A percentile compares a stretch with the other conserved stretches of the same genome.
phyloP scores from a whole-genome alignment of 2,113 vertebrate genomes.

The Lagenorhynchus albirostris region DNA sequence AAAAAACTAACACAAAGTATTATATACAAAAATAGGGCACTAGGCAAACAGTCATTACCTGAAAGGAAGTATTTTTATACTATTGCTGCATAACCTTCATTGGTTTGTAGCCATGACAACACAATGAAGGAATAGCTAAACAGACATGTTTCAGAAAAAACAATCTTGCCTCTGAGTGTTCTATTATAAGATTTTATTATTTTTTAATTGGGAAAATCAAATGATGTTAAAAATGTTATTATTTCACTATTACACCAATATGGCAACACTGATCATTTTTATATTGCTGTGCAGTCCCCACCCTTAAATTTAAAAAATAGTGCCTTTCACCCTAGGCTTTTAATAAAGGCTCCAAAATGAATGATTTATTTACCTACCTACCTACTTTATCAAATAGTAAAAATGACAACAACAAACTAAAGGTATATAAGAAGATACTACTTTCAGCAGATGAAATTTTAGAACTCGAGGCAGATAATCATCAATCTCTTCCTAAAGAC shows the following conservation, averaged over 20 bases:
- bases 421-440: background rate
- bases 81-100: background rate
- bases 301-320: background rate
- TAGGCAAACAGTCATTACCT: background rate
- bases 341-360: background rate
- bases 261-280: background rate
- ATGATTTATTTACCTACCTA: background rate
- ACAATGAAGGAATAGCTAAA: background rate
- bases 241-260: background rate
- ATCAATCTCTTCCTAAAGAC: background rate
- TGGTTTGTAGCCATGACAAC: background rate
- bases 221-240: background rate
- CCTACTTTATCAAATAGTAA: background rate
- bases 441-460: background rate
- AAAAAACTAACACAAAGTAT: constrained; percentile 23
- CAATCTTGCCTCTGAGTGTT: background rate
- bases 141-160: background rate
- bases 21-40: constrained; percentile 16
- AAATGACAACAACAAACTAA: background rate
- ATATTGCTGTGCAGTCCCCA: background rate
- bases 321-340: background rate
- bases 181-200: background rate
- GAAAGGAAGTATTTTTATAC: background rate
- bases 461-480: background rate
- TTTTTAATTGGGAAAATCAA: background rate